Percentiles rank a stretch among this genome's conserved stretches.
These are phyloP conservation scores for Agapornis canus DNA, from an alignment of 2,797 vertebrate genomes.

Conservation along the genomic window DNA sequence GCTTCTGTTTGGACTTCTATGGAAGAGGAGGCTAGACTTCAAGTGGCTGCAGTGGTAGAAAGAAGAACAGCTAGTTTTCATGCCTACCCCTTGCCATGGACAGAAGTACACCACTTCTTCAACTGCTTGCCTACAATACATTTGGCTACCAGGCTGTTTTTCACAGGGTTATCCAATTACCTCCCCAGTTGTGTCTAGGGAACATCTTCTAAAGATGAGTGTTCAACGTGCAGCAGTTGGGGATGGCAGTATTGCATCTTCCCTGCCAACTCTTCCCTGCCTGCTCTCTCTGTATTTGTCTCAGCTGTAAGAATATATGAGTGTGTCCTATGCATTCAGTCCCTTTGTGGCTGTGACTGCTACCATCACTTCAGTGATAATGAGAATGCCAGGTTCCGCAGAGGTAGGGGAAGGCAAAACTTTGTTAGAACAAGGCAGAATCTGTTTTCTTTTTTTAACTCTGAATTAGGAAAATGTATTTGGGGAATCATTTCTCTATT, in stretches of 20 bases:
- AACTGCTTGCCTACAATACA: not conserved
- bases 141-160: not conserved
- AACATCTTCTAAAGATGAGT: not conserved
- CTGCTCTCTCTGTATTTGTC: not conserved
- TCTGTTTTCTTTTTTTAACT: not conserved
- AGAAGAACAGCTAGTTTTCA: not conserved
- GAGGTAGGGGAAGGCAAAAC: not conserved
- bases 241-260: not conserved
- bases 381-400: not conserved
- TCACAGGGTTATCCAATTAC: not conserved
- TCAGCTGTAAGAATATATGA: not conserved
- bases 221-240: not conserved
- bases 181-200: not conserved
- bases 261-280: not conserved
- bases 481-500: not conserved
- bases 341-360: not conserved
- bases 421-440: not conserved
- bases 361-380: not conserved
- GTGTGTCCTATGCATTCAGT: not conserved
- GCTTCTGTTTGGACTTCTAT: not conserved
- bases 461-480: not conserved
- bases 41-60: not conserved
- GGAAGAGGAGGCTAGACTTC: not conserved
- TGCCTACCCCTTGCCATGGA: not conserved
- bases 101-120: not conserved